Percentiles rank a stretch among this genome's conserved stretches.
These are phyloP conservation scores for Drosophila gunungcola DNA, from an alignment of 1,140 invertebrate species.

Conservation along the genomic window DNA sequence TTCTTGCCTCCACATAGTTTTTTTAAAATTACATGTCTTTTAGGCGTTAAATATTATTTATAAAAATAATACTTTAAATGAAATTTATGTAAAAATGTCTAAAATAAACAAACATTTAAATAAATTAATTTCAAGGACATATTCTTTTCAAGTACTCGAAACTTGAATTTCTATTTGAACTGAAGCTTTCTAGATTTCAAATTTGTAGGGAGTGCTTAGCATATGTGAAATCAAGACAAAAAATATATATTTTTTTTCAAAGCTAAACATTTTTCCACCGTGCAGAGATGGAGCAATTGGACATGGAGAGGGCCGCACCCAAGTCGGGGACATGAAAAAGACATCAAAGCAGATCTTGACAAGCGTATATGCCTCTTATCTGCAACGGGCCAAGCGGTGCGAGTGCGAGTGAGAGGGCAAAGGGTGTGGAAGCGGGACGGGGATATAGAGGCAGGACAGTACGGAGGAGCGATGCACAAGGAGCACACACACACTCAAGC, in stretches of 20 bases:
- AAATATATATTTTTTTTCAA: neutral
- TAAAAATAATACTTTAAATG: too few relatives aligned
- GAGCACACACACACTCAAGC: slow-evolving; percentile 16
- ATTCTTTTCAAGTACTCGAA: too few relatives aligned
- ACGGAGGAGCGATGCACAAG: slow-evolving; percentile 12
- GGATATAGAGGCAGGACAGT: slow-evolving; percentile 7
- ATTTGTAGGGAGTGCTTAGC: too few relatives aligned
- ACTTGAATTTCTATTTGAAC: too few relatives aligned
- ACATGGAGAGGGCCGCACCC: slow-evolving; percentile 41
- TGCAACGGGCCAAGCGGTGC: slow-evolving; percentile 56
- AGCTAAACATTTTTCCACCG: neutral
- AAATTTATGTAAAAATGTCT: too few relatives aligned
- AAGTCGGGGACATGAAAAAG: slow-evolving; percentile 78
- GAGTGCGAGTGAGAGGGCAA: neutral
- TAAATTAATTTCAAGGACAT: too few relatives aligned
- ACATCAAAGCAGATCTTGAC: slow-evolving; percentile 82
- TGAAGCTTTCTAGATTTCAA: neutral
- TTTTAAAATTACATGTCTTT: too few relatives aligned
- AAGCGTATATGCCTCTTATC: slow-evolving; percentile 75
- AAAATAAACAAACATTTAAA: too few relatives aligned
- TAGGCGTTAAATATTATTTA: too few relatives aligned
- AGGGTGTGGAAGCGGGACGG: neutral
- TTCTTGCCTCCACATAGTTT: too few relatives aligned
- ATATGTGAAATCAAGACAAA: too few relatives aligned
- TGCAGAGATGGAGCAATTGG: slow-evolving; percentile 26